Evolutionary conservation across 2,797 vertebrate species (phyloP), one percentile per base, ranked within the genome.

Genomic region (Brotula barbata): DNA sequence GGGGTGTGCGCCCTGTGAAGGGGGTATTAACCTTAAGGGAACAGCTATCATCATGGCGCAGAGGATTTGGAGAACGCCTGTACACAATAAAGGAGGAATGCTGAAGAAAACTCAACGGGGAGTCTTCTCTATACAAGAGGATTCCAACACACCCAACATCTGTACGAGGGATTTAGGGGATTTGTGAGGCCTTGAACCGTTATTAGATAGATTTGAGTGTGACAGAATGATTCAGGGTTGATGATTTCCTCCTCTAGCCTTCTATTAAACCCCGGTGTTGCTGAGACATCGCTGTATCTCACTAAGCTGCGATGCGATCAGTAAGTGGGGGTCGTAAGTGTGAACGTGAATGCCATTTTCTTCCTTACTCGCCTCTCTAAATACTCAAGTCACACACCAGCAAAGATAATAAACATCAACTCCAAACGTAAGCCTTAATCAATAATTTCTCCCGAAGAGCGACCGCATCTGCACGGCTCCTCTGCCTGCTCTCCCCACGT

Each of bases 11-110:
- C 51, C 63, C 48, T 62, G 45, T 77, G 84, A 88, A 71, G 76
- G 68, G 70, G 81, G 75, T 84, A 87, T 88, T 86, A 83, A 73
- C 73, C 76, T 66, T 2, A 49, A 64, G 75, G 36, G 69, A 79
- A 79, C 48, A 53, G 64, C 73, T 77, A 81, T 88, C 83, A 85
- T 79, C 69, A 56, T 36, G 56, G 51, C 57, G 65, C 55, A 54
- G 51, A 57, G 71, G 69, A 51, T 72, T 75, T 41, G 64, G 49
- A 73, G 68, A 43, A 25, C 9, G 37, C 64, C 34, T 59, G 61
- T 62, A 51, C 70, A 71, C 61, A 50, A 85, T 83, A 84, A 80
- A 77, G 33, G 72, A 21, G 58, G 41, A 62, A 64, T 25, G 63
- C 19, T 28, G 17, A 70, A 78, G 55, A 71, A 51, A 20, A 70